Evolutionary conservation across 1,140 invertebrate genomes (phyloP).

Genomic region (Drosophila rufa): DNA sequence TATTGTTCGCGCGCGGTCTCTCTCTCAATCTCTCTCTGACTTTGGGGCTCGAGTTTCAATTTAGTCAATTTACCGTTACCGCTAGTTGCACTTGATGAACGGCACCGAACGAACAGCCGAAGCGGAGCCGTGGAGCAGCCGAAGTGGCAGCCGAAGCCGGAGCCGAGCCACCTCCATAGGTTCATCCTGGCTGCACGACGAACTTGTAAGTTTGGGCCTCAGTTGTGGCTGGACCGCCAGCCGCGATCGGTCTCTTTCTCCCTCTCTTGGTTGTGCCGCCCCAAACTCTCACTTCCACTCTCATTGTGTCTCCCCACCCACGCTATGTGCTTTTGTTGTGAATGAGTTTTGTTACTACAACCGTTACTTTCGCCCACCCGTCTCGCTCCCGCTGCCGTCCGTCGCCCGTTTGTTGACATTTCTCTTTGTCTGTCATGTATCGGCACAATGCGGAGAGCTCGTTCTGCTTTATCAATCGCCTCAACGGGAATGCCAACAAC

Average conservation of each 20-base stretch:
- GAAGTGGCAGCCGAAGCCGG: constrained; percentile 36
- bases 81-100: constrained; percentile 70
- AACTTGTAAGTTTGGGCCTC: constrained; percentile 61
- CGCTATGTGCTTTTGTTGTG: constrained; percentile 59
- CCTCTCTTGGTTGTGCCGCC: constrained; percentile 15
- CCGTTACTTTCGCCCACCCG: constrained; percentile 22
- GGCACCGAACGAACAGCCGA: constrained; percentile 31
- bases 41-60: constrained; percentile 68
- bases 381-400: background rate
- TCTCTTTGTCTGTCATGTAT: constrained; percentile 65
- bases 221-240: constrained; percentile 52
- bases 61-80: constrained; percentile 80
- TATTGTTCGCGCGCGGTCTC: constrained; percentile 17
- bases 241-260: constrained; percentile 38
- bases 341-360: constrained; percentile 33
- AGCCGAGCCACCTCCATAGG: constrained; percentile 61
- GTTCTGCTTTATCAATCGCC: constrained; percentile 80
- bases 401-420: constrained; percentile 4
- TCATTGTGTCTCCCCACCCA: constrained; percentile 19
- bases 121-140: constrained; percentile 29
- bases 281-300: constrained; percentile 22
- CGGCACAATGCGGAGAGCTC: constrained; percentile 78
- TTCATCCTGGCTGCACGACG: constrained; percentile 73
- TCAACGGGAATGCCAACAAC: constrained; percentile 83
- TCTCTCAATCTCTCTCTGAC: constrained; percentile 10